These are phyloP conservation scores for Anticlea derivata DNA, from an alignment of 2,888 invertebrate species.

Conservation along the genomic window DNA sequence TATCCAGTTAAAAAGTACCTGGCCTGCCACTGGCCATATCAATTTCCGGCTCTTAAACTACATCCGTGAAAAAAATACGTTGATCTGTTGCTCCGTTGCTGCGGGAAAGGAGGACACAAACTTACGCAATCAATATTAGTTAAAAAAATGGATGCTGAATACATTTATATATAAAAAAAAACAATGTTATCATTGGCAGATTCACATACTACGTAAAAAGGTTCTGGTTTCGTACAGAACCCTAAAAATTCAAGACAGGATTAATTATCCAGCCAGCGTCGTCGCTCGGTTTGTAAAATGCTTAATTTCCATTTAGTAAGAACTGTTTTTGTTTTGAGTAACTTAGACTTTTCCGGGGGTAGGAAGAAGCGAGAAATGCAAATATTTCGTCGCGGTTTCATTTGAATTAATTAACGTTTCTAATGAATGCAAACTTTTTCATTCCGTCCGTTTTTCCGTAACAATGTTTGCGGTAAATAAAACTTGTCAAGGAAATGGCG, in stretches of 20 bases:
- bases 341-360: conserved; percentile 65
- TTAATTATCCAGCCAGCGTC: conserved; percentile 76
- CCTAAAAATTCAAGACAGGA: conserved; percentile 52
- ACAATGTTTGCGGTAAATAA: conserved; percentile 83
- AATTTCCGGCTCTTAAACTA: too few species aligned
- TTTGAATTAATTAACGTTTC: conserved; percentile 83
- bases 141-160: too few species aligned
- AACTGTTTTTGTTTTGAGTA: conserved; percentile 62
- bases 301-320: conserved; percentile 76
- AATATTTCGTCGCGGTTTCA: conserved; percentile 80
- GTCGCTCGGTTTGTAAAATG: conserved; percentile 73
- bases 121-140: too few species aligned
- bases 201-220: too few species aligned
- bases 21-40: too few species aligned
- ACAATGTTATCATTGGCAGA: too few species aligned
- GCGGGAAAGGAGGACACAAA: too few species aligned
- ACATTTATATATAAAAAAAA: too few species aligned
- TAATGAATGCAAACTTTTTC: conserved; percentile 81
- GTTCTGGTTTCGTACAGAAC: neutral
- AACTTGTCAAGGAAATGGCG: conserved; percentile 80
- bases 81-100: too few species aligned
- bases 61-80: too few species aligned
- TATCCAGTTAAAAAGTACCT: too few species aligned
- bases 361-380: conserved; percentile 71
- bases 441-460: conserved; percentile 67